Base-by-base conservation (phyloP, 1,140 invertebrate species). In the Trichoplusia ni region DNA sequence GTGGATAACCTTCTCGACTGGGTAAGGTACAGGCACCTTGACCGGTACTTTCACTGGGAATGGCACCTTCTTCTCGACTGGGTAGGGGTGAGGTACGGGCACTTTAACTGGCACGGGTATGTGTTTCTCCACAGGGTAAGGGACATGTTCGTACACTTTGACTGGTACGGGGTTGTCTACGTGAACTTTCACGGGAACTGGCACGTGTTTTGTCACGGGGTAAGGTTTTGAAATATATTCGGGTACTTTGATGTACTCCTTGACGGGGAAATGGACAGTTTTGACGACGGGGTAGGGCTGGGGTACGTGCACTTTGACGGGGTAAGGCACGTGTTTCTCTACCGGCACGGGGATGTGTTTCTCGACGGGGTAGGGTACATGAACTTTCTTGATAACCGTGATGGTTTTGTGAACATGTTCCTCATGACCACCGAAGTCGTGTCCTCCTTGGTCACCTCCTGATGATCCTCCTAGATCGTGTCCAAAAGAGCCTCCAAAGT, bases 371-470 rank as follows among this genome's bases (percentile, higher is more conserved):
- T 92, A 92, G 1, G 93, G 93, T 4, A 93, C 84, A 59, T 92
- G 89, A 71, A 94, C 93, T 75, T 95, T 95, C 84, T 96, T 96
- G 31, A 94, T 92, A 7, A 96, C 90, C 11, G 95, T 96, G 67
- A 96, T 90, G n/a, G 94, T 94, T 86, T 96, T 96, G 79, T 92
- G 73, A 18, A 92, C 74, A 21, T 91, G 82, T 25, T 80, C 76
- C 58, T 84, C 82, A 44, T 77, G 75, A 46, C 92, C 73, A 13
- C 68, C 63, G 16, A 61, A 64, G 11, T 73, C 78, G 5, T 75
- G 69, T 5, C 81, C 59, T 42, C 11, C 14, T 29, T 18, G 23
- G 29, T 37, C 75, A 5, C 89, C 84, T 8, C 53, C 23, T 9
- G 4, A 37, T 5, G 75, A 56, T 27, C 73, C 73, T 66, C 77